Evolutionary conservation across 2,113 vertebrate species (phyloP).

Genomic region (Platanista minor): DNA sequence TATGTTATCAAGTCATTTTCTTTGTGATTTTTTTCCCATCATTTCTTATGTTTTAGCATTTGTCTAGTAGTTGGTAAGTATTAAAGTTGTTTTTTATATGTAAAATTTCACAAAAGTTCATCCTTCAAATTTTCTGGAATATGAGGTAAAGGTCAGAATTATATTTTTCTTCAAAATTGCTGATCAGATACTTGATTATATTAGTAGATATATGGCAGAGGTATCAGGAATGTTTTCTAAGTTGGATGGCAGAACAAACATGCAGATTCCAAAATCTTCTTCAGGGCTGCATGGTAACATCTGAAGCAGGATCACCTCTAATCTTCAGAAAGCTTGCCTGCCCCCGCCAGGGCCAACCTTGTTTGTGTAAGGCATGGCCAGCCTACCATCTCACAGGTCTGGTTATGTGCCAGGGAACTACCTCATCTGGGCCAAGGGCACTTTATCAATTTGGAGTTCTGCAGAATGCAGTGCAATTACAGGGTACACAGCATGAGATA

Average conservation of each 20-base stretch:
- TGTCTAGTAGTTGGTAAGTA: background rate
- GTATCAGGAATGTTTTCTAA: background rate
- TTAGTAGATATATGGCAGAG: background rate
- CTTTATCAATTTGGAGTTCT: background rate
- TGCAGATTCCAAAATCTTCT: background rate
- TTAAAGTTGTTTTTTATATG: background rate
- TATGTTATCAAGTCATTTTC: background rate
- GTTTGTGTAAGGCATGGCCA: accelerated
- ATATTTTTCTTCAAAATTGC: background rate
- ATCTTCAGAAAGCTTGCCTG: background rate
- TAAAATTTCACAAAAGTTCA: background rate
- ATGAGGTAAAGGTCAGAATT: background rate
- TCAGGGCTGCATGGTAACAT: background rate
- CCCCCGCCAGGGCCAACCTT: background rate
- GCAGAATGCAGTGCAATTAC: background rate
- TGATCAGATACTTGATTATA: background rate
- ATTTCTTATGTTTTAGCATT: background rate
- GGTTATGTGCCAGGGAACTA: background rate
- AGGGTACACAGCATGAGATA: background rate
- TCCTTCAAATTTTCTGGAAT: background rate
- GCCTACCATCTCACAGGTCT: background rate
- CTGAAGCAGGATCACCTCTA: background rate
- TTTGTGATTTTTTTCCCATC: background rate
- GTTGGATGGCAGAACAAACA: background rate
- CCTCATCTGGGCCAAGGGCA: background rate